A percentile compares a stretch with the other conserved stretches of the same genome.
phyloP scores from a whole-genome alignment of 2,888 invertebrate genomes.

The Diaprepes abbreviatus region DNA sequence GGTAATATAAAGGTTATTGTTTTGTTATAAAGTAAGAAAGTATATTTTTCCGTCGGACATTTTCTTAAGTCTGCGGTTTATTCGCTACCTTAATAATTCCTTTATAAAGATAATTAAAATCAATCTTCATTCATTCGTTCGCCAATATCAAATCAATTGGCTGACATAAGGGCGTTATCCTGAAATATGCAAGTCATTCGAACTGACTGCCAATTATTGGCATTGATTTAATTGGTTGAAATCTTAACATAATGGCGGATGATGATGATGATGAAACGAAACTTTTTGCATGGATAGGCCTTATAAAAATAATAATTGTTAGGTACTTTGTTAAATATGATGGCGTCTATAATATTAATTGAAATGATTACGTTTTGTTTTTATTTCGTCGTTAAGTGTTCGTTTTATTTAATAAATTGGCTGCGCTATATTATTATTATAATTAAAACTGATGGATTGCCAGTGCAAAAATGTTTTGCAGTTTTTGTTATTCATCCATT shows the following conservation, averaged over 20 bases:
- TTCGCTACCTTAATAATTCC: neutral
- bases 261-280: neutral
- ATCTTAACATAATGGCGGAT: conserved; percentile 25
- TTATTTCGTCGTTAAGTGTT: conserved; percentile 1
- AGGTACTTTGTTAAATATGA: neutral
- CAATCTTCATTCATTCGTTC: conserved; percentile 6
- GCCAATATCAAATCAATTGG: conserved; percentile 30
- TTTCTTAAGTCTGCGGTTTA: conserved; percentile 5
- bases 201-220: conserved; percentile 17
- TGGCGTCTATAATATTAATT: conserved; percentile 1
- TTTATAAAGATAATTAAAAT: conserved; percentile 20
- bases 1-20: too few relatives aligned
- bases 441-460: neutral
- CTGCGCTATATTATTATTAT: too few relatives aligned
- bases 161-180: conserved; percentile 24
- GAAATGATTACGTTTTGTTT: neutral
- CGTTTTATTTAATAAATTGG: neutral
- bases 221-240: conserved; percentile 33
- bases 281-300: neutral
- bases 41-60: too few relatives aligned
- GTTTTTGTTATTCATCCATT: too few relatives aligned
- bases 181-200: conserved; percentile 17
- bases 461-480: neutral
- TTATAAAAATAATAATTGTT: neutral
- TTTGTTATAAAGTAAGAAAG: too few relatives aligned